Evolutionary conservation across 1,140 invertebrate species (phyloP).

Genomic region (Hetaerina americana): DNA sequence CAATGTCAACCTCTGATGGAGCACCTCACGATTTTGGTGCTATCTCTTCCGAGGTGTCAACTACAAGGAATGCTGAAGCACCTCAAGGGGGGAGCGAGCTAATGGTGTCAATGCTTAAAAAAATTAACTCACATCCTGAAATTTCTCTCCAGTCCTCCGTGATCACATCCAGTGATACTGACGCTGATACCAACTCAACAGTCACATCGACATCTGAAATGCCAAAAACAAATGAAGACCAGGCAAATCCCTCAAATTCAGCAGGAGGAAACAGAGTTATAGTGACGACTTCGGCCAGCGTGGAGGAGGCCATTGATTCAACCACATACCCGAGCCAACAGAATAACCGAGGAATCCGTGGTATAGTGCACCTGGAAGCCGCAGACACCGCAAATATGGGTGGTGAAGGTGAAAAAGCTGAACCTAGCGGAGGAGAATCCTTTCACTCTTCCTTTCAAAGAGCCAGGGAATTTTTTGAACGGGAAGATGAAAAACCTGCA

Average conservation of each 20-base stretch:
- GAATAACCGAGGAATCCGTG: slow-evolving; percentile 30
- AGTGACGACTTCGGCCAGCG: slow-evolving; percentile 24
- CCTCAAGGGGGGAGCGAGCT: not conserved
- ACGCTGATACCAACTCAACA: slow-evolving; percentile 6
- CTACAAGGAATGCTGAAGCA: not conserved
- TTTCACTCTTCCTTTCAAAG: not conserved
- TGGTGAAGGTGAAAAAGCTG: not conserved
- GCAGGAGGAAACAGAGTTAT: slow-evolving; percentile 23
- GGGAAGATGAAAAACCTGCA: not conserved
- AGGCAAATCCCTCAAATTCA: not conserved
- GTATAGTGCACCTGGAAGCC: slow-evolving; percentile 27
- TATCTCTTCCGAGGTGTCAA: not conserved
- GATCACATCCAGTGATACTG: slow-evolving; percentile 13
- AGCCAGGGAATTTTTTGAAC: not conserved
- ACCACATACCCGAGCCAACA: slow-evolving; percentile 16
- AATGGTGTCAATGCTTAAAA: not conserved
- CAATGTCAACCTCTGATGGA: too few species aligned
- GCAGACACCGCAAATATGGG: slow-evolving; percentile 7
- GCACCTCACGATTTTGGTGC: not conserved
- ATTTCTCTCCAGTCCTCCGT: slow-evolving; percentile 9
- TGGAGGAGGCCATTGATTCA: slow-evolving; percentile 18
- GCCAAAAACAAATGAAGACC: not conserved
- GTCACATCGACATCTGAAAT: slow-evolving; percentile 7
- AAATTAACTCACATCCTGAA: not conserved
- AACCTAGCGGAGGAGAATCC: not conserved